Percentiles rank a stretch among this genome's conserved stretches.
phyloP scores from a whole-genome alignment of 2,797 vertebrate species.

The Gymnodraco acuticeps region DNA sequence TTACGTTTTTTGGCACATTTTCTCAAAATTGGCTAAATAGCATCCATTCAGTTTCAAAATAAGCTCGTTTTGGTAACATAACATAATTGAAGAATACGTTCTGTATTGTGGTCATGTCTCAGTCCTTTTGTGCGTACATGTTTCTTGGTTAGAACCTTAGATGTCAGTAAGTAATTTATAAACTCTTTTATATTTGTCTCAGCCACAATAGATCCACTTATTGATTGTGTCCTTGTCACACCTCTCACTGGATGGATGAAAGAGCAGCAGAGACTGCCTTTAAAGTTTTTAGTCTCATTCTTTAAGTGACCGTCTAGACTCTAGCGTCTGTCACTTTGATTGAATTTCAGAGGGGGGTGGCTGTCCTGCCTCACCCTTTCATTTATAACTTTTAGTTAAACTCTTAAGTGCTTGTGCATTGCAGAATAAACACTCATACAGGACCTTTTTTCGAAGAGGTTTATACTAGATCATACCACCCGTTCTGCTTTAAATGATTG shows the following conservation, averaged over 20 bases:
- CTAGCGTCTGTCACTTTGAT: conserved; percentile 27
- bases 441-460: background rate
- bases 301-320: conserved; percentile 9
- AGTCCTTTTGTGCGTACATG: background rate
- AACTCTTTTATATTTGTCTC: background rate
- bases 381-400: conserved; percentile 28
- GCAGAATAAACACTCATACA: background rate
- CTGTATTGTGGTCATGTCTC: background rate
- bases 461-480: background rate
- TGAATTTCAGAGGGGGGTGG: conserved; percentile 19
- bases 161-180: background rate
- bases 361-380: background rate
- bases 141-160: background rate
- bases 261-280: conserved; percentile 22
- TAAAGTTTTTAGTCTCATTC: conserved; percentile 22
- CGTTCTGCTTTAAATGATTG: conserved; percentile 2
- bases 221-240: conserved; percentile 27
- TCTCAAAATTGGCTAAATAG: background rate
- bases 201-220: background rate
- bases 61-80: background rate
- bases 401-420: conserved; percentile 15
- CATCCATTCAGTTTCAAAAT: background rate
- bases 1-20: background rate
- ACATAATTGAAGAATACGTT: background rate
- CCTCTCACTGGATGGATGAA: conserved; percentile 15